Conservation (phyloP, 1,140 invertebrate species). For the Bombus ignitus region DNA sequence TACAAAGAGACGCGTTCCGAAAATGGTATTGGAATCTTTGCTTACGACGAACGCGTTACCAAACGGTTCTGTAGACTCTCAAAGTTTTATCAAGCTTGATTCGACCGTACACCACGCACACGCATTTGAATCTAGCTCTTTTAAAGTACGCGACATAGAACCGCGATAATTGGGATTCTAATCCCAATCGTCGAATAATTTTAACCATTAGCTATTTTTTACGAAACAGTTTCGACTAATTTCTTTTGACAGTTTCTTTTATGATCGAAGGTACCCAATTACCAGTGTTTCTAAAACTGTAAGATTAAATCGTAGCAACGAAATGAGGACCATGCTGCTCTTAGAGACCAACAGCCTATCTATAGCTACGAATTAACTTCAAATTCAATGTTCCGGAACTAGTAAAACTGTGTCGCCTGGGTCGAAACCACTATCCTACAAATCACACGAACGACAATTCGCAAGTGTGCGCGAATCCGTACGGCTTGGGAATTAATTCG, state of each 20-base stretch:
- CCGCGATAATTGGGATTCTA: too few species aligned
- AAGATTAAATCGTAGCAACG: too few species aligned
- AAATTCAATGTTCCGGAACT: neutral
- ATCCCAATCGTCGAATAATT: neutral
- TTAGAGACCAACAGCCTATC: neutral
- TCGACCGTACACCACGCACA: accelerated
- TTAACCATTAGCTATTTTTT: neutral
- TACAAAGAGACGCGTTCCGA: slow-evolving; percentile 32
- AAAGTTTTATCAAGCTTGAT: neutral
- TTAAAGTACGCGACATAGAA: too few species aligned
- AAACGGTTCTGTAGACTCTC: neutral
- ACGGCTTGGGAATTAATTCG: slow-evolving; percentile 10
- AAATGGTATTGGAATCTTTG: slow-evolving; percentile 56
- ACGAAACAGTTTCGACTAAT: too few species aligned
- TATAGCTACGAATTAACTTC: neutral
- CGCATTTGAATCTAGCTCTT: too few species aligned
- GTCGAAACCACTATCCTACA: neutral
- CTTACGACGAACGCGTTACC: slow-evolving; percentile 8
- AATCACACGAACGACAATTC: neutral
- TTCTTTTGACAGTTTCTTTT: too few species aligned
- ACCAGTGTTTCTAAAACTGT: too few species aligned
- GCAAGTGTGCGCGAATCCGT: neutral
- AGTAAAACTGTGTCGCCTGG: neutral
- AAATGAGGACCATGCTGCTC: too few species aligned
- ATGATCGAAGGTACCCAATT: too few species aligned